Evolutionary conservation across 2,888 invertebrate genomes (phyloP), one percentile per base, ranked within the genome.

Genomic region (Branchellion lobata): DNA sequence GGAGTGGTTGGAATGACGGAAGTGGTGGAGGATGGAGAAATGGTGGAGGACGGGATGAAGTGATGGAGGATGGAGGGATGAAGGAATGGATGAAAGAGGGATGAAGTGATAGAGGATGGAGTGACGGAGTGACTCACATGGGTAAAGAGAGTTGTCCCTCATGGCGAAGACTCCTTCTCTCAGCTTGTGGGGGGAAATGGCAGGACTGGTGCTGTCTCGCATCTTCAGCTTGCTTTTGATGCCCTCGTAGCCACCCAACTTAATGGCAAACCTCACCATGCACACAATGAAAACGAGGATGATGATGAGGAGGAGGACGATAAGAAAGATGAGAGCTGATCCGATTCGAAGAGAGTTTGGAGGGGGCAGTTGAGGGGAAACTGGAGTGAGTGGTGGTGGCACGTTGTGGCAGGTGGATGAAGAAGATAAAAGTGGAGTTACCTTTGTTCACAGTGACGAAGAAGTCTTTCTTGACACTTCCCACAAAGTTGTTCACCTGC

Each of bases 241-340:
- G 5, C 24, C 21, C 61, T 24, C 61, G 3, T 14, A 5, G 21
- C 3, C 24, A 5, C 61, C 61, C 61, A 5, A 3, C 21, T n/a
- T 57, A 14, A 57, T 57, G 5, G 21, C 24, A n/a, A 8, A 40
- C 14, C 40, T 57, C n/a, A 57, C 24, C 5, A 18, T 3, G 61
- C 5, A 24, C 11, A 57, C n/a, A n/a, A 57, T 3, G 61, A 57
- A 24, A n/a, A 57, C 21, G 61, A 57, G 21, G 14, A 57, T 8
- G 61, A n/a, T 57, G 61, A 57, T 3, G 61, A 57, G 24, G 61
- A 57, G 24, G n/a, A 57, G 61, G 61, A 57, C 21, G 61, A 24
- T 57, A n/a, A 24, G 21, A 24, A 57, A 5, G 61, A 57, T n/a
- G 14, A 57, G n/a, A 57, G 61, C 24, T 24, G 61, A 24, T 5